phyloP scores from a whole-genome alignment of 2,888 invertebrate species.

The Eristalis intricaria region DNA sequence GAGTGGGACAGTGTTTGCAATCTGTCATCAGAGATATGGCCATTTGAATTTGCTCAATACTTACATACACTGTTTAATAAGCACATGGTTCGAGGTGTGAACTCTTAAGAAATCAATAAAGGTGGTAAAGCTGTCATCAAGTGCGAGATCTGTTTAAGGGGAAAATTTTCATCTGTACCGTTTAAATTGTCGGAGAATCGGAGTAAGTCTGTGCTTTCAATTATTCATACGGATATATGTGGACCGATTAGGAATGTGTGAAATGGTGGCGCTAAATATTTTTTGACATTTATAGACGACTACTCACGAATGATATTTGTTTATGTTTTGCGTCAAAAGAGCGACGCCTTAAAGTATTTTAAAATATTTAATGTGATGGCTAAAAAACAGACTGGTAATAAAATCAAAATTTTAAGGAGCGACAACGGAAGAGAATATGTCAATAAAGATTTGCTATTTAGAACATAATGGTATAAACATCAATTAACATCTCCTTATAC shows the following conservation, averaged over 20 bases:
- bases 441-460: neutral
- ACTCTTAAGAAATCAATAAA: too few relatives aligned
- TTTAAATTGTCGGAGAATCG: too few relatives aligned
- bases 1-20: too few relatives aligned
- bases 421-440: slow-evolving; percentile 54
- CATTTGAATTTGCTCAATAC: too few relatives aligned
- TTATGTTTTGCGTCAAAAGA: slow-evolving; percentile 57
- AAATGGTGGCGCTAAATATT: slow-evolving; percentile 51
- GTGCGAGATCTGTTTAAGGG: too few relatives aligned
- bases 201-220: too few relatives aligned
- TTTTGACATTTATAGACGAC: slow-evolving; percentile 58
- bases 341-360: slow-evolving; percentile 50
- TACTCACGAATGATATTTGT: slow-evolving; percentile 41
- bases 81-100: too few relatives aligned
- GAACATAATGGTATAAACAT: slow-evolving; percentile 17
- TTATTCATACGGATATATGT: slow-evolving; percentile 23
- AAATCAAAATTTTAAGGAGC: slow-evolving; percentile 56
- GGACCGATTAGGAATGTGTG: slow-evolving; percentile 35
- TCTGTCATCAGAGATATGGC: too few relatives aligned
- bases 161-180: too few relatives aligned
- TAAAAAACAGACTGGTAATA: slow-evolving; percentile 10
- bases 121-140: too few relatives aligned
- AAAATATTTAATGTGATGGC: slow-evolving; percentile 48
- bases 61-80: too few relatives aligned
- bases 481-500: slow-evolving; percentile 46